A percentile compares a stretch with the other conserved stretches of the same genome.
These are phyloP conservation scores for Schizopygopsis pylzovi DNA, from an alignment of 2,797 vertebrate species.

Conservation along the genomic window DNA sequence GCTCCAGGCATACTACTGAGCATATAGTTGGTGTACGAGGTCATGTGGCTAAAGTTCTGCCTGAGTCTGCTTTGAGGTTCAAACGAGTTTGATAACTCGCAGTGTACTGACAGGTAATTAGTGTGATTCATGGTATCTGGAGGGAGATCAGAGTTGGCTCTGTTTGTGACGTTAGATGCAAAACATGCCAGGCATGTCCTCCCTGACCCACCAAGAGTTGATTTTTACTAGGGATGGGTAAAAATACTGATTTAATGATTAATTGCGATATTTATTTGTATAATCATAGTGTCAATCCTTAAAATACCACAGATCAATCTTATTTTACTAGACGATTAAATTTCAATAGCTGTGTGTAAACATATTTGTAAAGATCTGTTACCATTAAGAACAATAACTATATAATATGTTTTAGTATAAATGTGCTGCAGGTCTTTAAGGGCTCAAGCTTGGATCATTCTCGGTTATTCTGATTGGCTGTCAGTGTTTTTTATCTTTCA, in stretches of 20 bases:
- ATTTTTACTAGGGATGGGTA: neutral
- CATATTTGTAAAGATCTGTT: neutral
- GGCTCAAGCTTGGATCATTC: neutral
- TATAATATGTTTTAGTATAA: neutral
- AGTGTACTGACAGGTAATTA: constrained; percentile 64
- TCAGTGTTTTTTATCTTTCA: neutral
- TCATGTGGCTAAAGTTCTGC: constrained; percentile 58
- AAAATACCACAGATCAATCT: neutral
- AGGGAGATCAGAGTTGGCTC: constrained; percentile 57
- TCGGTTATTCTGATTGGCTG: neutral
- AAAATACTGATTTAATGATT: neutral
- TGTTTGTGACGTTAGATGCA: constrained; percentile 52
- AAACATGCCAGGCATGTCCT: constrained; percentile 48
- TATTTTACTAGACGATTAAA: neutral
- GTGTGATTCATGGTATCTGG: constrained; percentile 58
- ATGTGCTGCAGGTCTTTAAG: neutral
- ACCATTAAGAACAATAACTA: neutral
- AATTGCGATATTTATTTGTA: neutral
- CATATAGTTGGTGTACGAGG: constrained; percentile 47
- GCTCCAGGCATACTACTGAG: constrained; percentile 48
- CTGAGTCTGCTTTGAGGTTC: constrained; percentile 56
- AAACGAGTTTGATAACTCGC: constrained; percentile 57
- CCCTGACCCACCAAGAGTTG: neutral
- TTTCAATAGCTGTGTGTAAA: neutral
- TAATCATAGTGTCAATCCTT: too few relatives aligned